Percentiles rank a stretch among this genome's conserved stretches.
Evolutionary conservation across 1,140 invertebrate species (phyloP).

Genomic region (Planococcus citri): DNA sequence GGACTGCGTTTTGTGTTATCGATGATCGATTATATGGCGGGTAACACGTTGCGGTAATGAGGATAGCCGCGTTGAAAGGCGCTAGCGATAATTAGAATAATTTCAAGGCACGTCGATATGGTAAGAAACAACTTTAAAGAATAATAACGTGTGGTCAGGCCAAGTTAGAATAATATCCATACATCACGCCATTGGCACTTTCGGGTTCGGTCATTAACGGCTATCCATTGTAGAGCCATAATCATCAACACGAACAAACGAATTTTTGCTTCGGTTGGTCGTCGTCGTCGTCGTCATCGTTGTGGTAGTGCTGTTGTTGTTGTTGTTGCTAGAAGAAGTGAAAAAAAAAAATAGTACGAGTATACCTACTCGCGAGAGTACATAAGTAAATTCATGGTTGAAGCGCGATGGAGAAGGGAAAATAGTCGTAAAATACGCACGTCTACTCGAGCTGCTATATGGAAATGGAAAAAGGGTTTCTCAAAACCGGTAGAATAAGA

Average conservation of each 20-base stretch:
- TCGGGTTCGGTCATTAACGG: constrained; percentile 11
- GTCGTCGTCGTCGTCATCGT: background rate
- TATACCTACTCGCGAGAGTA: too few relatives aligned
- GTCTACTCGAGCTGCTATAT: too few relatives aligned
- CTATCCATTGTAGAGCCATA: constrained; percentile 11
- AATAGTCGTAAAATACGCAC: too few relatives aligned
- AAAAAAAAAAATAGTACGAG: too few relatives aligned
- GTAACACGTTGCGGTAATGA: background rate
- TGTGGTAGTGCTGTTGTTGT: too few relatives aligned
- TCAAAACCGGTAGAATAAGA: constrained; percentile 6
- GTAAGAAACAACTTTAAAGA: constrained; percentile 14
- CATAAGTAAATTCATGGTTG: too few relatives aligned
- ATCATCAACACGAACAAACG: constrained; percentile 14
- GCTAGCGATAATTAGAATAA: constrained; percentile 7
- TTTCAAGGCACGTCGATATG: constrained; percentile 12
- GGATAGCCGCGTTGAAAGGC: constrained; percentile 5
- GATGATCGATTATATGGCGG: background rate
- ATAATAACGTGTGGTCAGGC: constrained; percentile 12
- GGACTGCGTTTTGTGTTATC: background rate
- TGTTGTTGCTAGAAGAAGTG: too few relatives aligned
- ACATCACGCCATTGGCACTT: constrained; percentile 16
- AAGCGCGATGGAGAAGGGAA: too few relatives aligned
- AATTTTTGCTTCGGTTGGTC: background rate
- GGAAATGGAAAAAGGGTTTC: background rate
- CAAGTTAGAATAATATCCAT: constrained; percentile 13